Evolutionary conservation across 2,113 vertebrate species (phyloP), one percentile per base, ranked within the genome.

Genomic region (Macquaria australasica): DNA sequence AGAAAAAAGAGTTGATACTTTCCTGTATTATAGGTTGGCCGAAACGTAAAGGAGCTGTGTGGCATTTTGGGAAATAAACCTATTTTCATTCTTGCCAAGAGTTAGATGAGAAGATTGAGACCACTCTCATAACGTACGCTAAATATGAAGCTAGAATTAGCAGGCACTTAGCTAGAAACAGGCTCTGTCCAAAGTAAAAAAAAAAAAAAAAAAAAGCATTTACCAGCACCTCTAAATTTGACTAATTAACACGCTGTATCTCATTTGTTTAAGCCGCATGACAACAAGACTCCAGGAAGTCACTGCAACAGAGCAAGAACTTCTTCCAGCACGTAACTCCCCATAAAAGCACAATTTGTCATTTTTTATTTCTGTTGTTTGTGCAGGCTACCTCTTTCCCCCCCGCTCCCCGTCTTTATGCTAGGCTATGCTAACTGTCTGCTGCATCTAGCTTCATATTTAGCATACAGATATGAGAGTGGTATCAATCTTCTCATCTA

Each of bases 21-120:
- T 64, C 1, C 41, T 41, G 23, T 75, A n/a, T 78, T n/a, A 16
- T n/a, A n/a, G 41, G 41, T 72, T 66, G 45, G 50, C 41, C 68
- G 12, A 60, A 74, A 25, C 14, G 82, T 37, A 1, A 66, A 83
- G 9, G 23, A 23, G 63, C 43, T 66, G 4, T 37, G 58, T 34
- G 12, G 21, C 7, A 58, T 39, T 48, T 53, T 31, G 31, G 58
- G 6, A 62, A 67, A 78, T 16, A 28, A 14, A 2, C 5, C 14
- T 43, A 34, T 45, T 68, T 14, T 3, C 20, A 53, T 60, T 73
- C 31, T 48, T 58, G 39, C 7, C 3, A 18, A 64, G 25, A 56
- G 16, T 37, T 51, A 12, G 23, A 63, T 63, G 20, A 43, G 20
- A 78, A 37, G 31, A 25, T 25, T 79, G 31, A 53, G 0, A 45